These are phyloP conservation scores for Eurytoma adleriae DNA, from an alignment of 2,888 invertebrate genomes.

Conservation along the genomic window DNA sequence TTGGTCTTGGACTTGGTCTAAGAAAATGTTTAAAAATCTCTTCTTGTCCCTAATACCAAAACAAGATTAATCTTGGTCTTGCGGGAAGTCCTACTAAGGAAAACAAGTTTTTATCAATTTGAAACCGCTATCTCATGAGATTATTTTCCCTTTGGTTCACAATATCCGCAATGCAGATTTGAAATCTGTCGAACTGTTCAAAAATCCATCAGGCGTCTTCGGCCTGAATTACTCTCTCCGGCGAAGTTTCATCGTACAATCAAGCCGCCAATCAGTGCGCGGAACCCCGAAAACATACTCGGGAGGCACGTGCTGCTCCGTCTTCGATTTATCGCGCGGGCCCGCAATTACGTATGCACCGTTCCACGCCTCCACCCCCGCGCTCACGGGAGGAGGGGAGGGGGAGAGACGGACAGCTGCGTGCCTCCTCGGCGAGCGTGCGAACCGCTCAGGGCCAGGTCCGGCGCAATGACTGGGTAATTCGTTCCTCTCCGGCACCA, in stretches of 20 bases:
- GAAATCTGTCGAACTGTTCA: not conserved
- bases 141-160: no score
- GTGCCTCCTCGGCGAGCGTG: slow-evolving; percentile 50
- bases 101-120: no score
- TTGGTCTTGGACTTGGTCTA: no score
- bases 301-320: not conserved
- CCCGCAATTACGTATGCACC: slow-evolving; percentile 48
- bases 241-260: not conserved
- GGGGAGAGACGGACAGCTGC: not conserved
- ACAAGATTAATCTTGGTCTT: no score
- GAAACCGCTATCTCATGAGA: no score
- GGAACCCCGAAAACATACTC: not conserved
- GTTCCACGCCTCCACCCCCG: slow-evolving; percentile 3
- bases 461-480: slow-evolving; percentile 50
- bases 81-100: no score
- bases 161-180: no score
- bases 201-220: not conserved
- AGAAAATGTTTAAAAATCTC: no score
- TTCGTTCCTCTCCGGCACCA: slow-evolving; percentile 17
- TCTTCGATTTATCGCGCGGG: slow-evolving; percentile 18
- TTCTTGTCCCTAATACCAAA: no score
- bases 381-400: not conserved
- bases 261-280: not conserved
- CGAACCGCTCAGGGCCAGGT: slow-evolving; percentile 49
- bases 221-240: not conserved